Conservation (phyloP, 2,888 invertebrate species). For the Epinotia brunnichana region DNA sequence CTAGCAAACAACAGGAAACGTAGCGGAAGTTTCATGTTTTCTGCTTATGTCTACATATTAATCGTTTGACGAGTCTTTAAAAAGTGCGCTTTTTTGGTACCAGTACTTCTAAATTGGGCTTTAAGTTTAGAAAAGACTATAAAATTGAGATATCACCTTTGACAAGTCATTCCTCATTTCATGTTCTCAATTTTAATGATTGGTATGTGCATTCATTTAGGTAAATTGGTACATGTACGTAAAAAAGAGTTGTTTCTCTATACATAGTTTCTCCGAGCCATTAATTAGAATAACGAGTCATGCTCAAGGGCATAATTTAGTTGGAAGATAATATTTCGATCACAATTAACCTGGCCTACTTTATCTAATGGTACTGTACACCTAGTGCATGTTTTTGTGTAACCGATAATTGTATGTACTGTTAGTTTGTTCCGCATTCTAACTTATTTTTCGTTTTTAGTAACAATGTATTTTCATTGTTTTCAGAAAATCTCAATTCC, state of each 20-base stretch:
- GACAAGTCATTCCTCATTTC: not conserved
- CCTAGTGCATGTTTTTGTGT: conserved; percentile 6
- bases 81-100: not conserved
- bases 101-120: not conserved
- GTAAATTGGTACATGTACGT: not conserved
- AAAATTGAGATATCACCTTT: not conserved
- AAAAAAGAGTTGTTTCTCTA: conserved; percentile 11
- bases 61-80: not conserved
- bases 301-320: conserved; percentile 50
- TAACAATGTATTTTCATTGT: conserved; percentile 49
- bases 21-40: conserved; percentile 19
- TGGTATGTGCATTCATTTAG: not conserved
- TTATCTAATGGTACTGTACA: conserved; percentile 8
- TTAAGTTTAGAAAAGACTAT: not conserved
- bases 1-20: conserved; percentile 19
- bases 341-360: conserved; percentile 8
- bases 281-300: conserved; percentile 45
- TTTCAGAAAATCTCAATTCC: conserved; percentile 91
- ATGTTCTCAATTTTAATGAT: not conserved
- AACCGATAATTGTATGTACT: conserved; percentile 10
- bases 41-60: conserved; percentile 6
- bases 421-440: conserved; percentile 6
- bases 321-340: conserved; percentile 43
- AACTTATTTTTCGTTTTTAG: conserved; percentile 4
- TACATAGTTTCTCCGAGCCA: conserved; percentile 32